These are phyloP conservation scores for Drosophila nikananu DNA, from an alignment of 1,140 invertebrate species.

Conservation along the genomic window DNA sequence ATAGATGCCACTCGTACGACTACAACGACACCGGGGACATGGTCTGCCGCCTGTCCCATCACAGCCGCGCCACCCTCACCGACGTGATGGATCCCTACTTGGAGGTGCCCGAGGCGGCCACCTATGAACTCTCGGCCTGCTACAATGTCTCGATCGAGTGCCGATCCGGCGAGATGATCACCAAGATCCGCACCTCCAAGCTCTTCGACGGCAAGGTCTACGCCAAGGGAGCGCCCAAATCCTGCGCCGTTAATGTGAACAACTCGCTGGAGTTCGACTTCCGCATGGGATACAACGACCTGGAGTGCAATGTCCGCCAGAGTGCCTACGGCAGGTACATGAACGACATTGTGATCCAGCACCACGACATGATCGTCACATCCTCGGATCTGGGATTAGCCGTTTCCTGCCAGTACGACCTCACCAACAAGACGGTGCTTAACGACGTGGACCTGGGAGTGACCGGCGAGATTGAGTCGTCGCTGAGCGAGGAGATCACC, in stretches of 20 bases:
- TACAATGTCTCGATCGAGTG: slow-evolving; percentile 98
- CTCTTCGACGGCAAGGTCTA: slow-evolving; percentile 97
- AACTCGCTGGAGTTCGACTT: slow-evolving; percentile 94
- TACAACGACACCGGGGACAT: slow-evolving; percentile 96
- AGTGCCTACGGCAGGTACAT: slow-evolving; percentile 93
- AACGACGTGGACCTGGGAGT: slow-evolving; percentile 96
- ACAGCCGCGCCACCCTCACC: slow-evolving; percentile 93
- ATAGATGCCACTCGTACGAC: slow-evolving; percentile 95
- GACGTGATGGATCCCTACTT: slow-evolving; percentile 96
- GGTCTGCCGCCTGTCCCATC: slow-evolving; percentile 96
- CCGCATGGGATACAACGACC: slow-evolving; percentile 95
- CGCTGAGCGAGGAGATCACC: slow-evolving; percentile 92
- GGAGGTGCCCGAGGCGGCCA: slow-evolving; percentile 94
- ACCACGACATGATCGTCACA: slow-evolving; percentile 97
- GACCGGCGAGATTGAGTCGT: slow-evolving; percentile 93
- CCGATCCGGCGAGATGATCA: slow-evolving; percentile 96
- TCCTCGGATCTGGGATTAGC: slow-evolving; percentile 96
- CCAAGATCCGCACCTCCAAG: slow-evolving; percentile 95
- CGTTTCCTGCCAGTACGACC: slow-evolving; percentile 96
- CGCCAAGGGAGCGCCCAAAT: slow-evolving; percentile 96
- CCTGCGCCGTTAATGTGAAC: slow-evolving; percentile 94
- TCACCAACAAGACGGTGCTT: slow-evolving; percentile 96
- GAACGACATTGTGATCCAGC: slow-evolving; percentile 96
- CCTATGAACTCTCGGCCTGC: slow-evolving; percentile 96
- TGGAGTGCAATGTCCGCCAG: slow-evolving; percentile 95